Evolutionary conservation across 2,113 vertebrate genomes (phyloP), one percentile per base, ranked within the genome.

Genomic region (Ophiodon elongatus): DNA sequence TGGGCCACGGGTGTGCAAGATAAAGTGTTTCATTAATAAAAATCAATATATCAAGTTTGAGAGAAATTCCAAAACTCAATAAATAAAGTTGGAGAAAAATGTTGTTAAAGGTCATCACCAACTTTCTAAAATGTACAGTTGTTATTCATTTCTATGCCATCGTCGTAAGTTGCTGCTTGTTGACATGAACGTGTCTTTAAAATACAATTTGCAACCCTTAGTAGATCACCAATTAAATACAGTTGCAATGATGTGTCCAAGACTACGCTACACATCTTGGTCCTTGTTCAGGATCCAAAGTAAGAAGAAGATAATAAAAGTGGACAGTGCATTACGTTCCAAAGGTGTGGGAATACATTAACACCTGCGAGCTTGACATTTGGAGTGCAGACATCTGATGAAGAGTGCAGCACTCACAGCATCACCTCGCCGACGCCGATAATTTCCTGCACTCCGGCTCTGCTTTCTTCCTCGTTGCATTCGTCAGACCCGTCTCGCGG

Each of bases 361-460:
- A 50, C 88, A 83, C 79, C 81, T 83, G 81, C 54, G 10, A 19
- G 31, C 45, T 63, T 89, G 87, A 80, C 82, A 81, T 91, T 89
- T 21, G 60, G n/a, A 76, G 84, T 70, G 17, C 74, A 69, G 71
- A 63, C 62, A 73, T 79, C 85, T 73, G 80, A 86, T 79, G 78
- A 79, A 76, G 84, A 83, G 84, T 5, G 29, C 59, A 50, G 57
- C 64, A 63, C 79, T 86, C 64, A n/a, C n/a, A 43, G 52, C 84
- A 37, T 73, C 76, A 54, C 71, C 66, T 39, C 57, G 47, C 27
- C 10, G 19, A 83, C 25, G 39, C 54, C 0, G 62, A 76, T 80
- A 0, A 82, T 88, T 62, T 82, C 1, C 0, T 17, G 13, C 60
- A 23, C 60, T 73, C n/a, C 6, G 33, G 62, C 80, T 83, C 56